Percentiles rank a stretch among this genome's conserved stretches.
Conservation (phyloP, 2,888 invertebrate species). For the Trilocha varians region DNA sequence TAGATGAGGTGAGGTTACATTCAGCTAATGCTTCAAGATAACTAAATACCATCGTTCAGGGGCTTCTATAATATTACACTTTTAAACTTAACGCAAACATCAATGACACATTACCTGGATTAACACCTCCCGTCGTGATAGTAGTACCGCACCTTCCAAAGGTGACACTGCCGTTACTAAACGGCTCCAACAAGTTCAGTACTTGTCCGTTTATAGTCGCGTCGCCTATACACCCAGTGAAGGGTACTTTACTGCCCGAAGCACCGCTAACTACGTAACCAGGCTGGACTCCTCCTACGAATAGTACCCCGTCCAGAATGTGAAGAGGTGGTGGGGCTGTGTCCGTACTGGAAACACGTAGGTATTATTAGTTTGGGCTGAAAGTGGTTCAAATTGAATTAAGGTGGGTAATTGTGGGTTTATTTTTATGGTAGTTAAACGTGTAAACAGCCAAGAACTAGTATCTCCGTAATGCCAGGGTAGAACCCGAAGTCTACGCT, state of each 20-base stretch:
- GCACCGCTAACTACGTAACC: constrained; percentile 69
- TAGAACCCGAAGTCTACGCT: no score
- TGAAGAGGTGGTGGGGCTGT: constrained; percentile 72
- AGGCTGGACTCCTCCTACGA: constrained; percentile 88
- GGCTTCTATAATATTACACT: no score
- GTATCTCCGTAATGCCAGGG: no score
- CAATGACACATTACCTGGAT: constrained; percentile 52
- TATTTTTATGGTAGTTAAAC: not conserved
- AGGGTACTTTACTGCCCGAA: constrained; percentile 75
- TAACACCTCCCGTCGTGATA: constrained; percentile 46
- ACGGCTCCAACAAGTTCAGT: constrained; percentile 47
- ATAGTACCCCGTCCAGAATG: constrained; percentile 81
- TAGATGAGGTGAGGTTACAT: no score
- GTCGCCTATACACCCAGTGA: constrained; percentile 94
- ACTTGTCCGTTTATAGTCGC: constrained; percentile 87
- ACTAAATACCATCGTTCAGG: no score
- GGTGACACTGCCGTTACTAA: constrained; percentile 40
- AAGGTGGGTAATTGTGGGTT: no score
- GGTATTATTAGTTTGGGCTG: no score
- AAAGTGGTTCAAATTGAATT: no score
- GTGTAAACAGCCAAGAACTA: no score
- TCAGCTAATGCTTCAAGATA: no score
- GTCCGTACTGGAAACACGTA: constrained; percentile 51
- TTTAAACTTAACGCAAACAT: no score
- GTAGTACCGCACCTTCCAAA: constrained; percentile 44